Percentiles rank a stretch among this genome's conserved stretches.
Conservation (phyloP, 2,797 vertebrate genomes). For the Setipinna tenuifilis region DNA sequence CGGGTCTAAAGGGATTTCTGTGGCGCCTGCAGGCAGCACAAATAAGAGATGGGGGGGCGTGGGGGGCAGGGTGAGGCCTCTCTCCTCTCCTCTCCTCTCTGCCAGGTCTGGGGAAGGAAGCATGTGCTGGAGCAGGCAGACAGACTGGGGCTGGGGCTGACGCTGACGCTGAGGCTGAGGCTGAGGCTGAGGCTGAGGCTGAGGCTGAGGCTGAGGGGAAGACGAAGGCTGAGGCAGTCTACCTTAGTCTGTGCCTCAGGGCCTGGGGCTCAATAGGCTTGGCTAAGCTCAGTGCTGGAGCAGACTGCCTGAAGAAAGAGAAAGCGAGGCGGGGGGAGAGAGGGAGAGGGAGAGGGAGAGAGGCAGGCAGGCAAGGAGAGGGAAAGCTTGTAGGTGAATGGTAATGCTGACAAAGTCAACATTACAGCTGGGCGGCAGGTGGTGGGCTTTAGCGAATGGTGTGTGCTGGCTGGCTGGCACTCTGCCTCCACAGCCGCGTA, state of each 20-base stretch:
- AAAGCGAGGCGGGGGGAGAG: background rate
- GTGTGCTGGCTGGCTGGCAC: background rate
- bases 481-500: background rate
- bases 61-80: background rate
- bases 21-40: conserved; percentile 31
- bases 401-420: conserved; percentile 22
- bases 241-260: background rate
- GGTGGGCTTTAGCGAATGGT: background rate
- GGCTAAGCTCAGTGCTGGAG: background rate
- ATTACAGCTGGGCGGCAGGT: background rate
- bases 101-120: background rate
- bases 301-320: background rate
- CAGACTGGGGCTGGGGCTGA: background rate
- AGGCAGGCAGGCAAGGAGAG: conserved; percentile 6
- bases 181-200: background rate
- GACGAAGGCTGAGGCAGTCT: background rate
- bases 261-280: background rate
- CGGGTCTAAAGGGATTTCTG: conserved; percentile 40
- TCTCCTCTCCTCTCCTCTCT: background rate
- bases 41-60: background rate
- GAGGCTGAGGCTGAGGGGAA: background rate
- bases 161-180: background rate
- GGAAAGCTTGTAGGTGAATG: background rate
- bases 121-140: conserved; percentile 8
- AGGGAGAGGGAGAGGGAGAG: conserved; percentile 11